Conservation (phyloP, 1,140 invertebrate species). For the Drosophila cardini region DNA sequence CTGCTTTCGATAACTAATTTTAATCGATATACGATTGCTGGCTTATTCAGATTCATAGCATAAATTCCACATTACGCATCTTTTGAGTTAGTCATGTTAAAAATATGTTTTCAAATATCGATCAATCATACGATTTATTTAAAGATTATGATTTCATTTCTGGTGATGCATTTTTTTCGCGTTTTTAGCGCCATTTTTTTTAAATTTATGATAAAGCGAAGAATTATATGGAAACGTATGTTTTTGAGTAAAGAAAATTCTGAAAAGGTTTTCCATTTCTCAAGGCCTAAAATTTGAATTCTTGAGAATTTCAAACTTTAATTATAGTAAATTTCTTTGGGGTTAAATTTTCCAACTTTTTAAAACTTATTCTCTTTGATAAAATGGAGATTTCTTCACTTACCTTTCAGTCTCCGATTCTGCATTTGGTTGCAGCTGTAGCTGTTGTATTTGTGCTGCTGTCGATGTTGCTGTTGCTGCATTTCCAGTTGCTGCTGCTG, state of each 20-base stretch:
- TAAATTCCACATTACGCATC: constrained; percentile 19
- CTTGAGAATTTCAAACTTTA: no score
- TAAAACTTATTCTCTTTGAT: neutral
- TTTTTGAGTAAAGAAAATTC: no score
- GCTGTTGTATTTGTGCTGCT: constrained; percentile 70
- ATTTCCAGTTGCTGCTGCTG: constrained; percentile 32
- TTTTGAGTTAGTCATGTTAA: neutral
- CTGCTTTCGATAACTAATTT: no score
- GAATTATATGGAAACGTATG: no score
- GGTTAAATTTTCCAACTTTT: no score
- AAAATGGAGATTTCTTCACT: constrained; percentile 45
- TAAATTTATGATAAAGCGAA: neutral
- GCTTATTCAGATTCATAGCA: neutral
- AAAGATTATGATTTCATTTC: constrained; percentile 36
- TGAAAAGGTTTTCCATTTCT: no score
- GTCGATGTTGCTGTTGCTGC: constrained; percentile 59
- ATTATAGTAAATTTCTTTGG: no score
- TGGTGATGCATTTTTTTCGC: neutral
- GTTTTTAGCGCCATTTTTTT: neutral
- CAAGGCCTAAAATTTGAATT: no score
- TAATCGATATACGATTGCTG: neutral
- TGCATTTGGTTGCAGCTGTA: constrained; percentile 79
- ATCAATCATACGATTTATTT: constrained; percentile 48
- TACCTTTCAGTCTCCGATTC: constrained; percentile 84
- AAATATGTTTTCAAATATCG: neutral